Evolutionary conservation across 53 echinoderm and acorn worm genomes (phyloP), one percentile per base, ranked within the genome.

Genomic region (Patiria pectinifera): DNA sequence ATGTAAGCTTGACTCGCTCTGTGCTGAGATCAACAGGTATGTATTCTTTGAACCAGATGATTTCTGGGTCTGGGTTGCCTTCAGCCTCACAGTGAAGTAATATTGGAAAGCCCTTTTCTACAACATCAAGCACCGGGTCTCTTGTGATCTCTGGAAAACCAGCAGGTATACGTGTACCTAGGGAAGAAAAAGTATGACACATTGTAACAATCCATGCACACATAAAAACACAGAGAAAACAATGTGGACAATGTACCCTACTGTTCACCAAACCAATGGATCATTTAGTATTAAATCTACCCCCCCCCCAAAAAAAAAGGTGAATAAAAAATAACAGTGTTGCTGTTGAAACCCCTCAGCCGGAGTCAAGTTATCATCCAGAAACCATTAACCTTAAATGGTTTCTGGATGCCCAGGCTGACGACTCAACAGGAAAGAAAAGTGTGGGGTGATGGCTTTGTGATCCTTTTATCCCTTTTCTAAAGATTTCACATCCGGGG

Each of bases 41-140:
- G 26, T 89, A 86, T 14, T 97, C 95, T 62, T 96, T 96, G 69
- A 91, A 96, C 97, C 97, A 97, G 12, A 82, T 75, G n/a, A 97
- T 94, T 87, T 95, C 96, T 47, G 97, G 97, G 48, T 87, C 92
- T 16, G 97, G 96, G 87, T 97, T 97, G 69, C 97, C 97, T 26
- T 78, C 81, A 2, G 96, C 97, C 16, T 47, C 74, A 76, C 97
- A 97, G 23, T 90, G 82, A 74, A 97, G 76, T 61, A 92, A 82
- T 71, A 92, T 93, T 25, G 93, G 94, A 18, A 87, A 95, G 59
- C 95, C 95, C 76, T 93, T 93, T 80, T 97, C 97, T 10, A 97
- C 95, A 11, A 97, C 97, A 48, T 87, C 83, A 63, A 95, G 80
- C 6, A 71, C 66, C 6, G 87, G 94, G 70, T 81, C 83, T 71